phyloP scores from a whole-genome alignment of 1,140 invertebrate genomes.

The Antheraea mylitta region DNA sequence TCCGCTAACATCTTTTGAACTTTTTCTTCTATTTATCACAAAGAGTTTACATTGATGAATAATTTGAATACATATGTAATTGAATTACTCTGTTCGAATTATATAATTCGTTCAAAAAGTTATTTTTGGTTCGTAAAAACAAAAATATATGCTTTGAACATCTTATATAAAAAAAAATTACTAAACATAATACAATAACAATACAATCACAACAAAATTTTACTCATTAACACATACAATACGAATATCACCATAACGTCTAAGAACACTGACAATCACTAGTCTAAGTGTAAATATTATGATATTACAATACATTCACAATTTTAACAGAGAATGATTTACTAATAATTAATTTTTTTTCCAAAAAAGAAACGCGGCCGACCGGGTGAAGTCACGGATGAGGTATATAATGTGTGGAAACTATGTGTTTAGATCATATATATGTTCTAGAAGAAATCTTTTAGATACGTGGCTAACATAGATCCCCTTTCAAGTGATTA shows the following conservation, averaged over 20 bases:
- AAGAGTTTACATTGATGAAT: no score
- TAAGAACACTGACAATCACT: background rate
- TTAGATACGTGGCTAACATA: slow-evolving; percentile 75
- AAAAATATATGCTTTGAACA: background rate
- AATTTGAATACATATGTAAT: no score
- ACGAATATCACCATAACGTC: slow-evolving; percentile 17
- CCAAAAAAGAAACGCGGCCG: slow-evolving; percentile 72
- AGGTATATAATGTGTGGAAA: slow-evolving; percentile 73
- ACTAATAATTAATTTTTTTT: slow-evolving; percentile 68
- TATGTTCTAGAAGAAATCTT: slow-evolving; percentile 61
- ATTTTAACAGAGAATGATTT: slow-evolving; percentile 64
- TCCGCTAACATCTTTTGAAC: slow-evolving; percentile 16
- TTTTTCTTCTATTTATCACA: background rate
- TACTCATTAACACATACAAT: slow-evolving; percentile 16
- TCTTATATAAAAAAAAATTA: background rate
- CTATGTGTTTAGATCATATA: slow-evolving; percentile 69
- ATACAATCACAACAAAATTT: background rate
- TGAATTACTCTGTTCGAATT: background rate
- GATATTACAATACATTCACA: background rate
- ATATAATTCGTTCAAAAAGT: background rate
- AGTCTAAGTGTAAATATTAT: slow-evolving; percentile 1
- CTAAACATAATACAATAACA: slow-evolving; percentile 1
- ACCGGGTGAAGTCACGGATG: slow-evolving; percentile 66
- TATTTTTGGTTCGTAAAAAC: background rate
- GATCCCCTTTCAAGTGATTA: slow-evolving; percentile 48